phyloP scores from a whole-genome alignment of 2,888 invertebrate species.

The Heliconius erato region DNA sequence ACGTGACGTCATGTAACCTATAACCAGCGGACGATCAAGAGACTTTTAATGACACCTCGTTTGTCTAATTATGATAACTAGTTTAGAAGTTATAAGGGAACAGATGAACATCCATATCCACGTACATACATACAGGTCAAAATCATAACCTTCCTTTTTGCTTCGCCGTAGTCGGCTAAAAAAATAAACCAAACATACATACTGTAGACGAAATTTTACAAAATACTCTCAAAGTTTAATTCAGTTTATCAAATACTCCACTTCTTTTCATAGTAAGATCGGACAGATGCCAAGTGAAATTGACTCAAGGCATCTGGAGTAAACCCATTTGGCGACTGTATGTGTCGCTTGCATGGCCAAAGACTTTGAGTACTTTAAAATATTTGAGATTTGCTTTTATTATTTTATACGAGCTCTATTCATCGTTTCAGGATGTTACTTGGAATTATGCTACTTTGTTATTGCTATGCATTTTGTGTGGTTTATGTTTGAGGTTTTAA shows the following conservation, averaged over 20 bases:
- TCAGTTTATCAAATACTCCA: conserved; percentile 14
- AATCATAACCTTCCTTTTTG: too few species aligned
- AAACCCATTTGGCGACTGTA: conserved; percentile 54
- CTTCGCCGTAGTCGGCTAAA: too few species aligned
- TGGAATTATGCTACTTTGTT: not conserved
- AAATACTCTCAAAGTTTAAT: not conserved
- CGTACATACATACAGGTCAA: too few species aligned
- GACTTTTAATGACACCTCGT: too few species aligned
- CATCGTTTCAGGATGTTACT: conserved; percentile 21
- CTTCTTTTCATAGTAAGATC: conserved; percentile 42
- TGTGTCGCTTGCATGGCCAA: conserved; percentile 50
- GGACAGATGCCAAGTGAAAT: conserved; percentile 54
- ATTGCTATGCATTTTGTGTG: not conserved
- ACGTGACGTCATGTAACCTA: too few species aligned
- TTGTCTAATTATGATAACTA: too few species aligned
- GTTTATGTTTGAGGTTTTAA: not conserved
- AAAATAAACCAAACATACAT: not conserved
- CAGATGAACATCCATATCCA: too few species aligned
- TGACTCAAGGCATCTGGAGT: conserved; percentile 54
- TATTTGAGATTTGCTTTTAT: conserved; percentile 39
- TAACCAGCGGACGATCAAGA: too few species aligned
- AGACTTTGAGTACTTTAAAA: conserved; percentile 46
- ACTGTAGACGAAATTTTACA: not conserved
- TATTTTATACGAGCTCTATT: conserved; percentile 45
- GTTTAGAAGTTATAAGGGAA: too few species aligned